These are phyloP conservation scores for Pocota personata DNA, from an alignment of 2,888 invertebrate genomes.

Conservation along the genomic window DNA sequence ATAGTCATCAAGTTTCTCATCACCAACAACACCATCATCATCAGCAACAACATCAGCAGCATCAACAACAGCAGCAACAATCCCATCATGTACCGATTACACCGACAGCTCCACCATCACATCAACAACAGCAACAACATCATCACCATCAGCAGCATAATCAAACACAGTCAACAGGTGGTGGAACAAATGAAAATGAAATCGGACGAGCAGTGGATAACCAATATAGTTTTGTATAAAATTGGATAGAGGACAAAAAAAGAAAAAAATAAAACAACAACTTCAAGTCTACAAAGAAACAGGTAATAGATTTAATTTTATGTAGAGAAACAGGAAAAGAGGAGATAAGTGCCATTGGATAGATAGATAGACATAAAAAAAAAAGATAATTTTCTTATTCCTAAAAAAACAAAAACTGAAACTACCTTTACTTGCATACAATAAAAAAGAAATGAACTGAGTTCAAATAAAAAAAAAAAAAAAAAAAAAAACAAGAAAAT, in stretches of 20 bases:
- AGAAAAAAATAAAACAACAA: constrained; percentile 7
- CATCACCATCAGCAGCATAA: constrained; percentile 67
- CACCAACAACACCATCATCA: constrained; percentile 65
- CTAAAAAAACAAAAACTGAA: constrained; percentile 33
- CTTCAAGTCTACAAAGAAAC: constrained; percentile 16
- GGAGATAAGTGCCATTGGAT: constrained; percentile 60
- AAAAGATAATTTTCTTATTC: constrained; percentile 45
- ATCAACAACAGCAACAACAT: constrained; percentile 71
- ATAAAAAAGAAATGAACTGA: constrained; percentile 27
- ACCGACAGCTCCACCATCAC: constrained; percentile 43
- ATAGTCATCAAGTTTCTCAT: constrained; percentile 40
- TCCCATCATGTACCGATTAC: constrained; percentile 66
- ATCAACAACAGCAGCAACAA: constrained; percentile 71
- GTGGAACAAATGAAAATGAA: constrained; percentile 73
- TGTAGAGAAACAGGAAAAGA: constrained; percentile 24
- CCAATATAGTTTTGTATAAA: constrained; percentile 90
- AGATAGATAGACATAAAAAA: constrained; percentile 35
- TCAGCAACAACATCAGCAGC: constrained; percentile 71
- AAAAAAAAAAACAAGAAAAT: background rate
- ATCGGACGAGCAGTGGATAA: constrained; percentile 89
- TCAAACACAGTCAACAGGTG: constrained; percentile 47
- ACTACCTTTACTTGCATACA: constrained; percentile 41
- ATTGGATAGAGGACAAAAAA: background rate
- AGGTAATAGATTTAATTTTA: constrained; percentile 59
- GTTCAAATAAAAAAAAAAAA: constrained; percentile 17